Evolutionary conservation across 1,140 invertebrate genomes (phyloP).

Genomic region (Magallana ariakensis): DNA sequence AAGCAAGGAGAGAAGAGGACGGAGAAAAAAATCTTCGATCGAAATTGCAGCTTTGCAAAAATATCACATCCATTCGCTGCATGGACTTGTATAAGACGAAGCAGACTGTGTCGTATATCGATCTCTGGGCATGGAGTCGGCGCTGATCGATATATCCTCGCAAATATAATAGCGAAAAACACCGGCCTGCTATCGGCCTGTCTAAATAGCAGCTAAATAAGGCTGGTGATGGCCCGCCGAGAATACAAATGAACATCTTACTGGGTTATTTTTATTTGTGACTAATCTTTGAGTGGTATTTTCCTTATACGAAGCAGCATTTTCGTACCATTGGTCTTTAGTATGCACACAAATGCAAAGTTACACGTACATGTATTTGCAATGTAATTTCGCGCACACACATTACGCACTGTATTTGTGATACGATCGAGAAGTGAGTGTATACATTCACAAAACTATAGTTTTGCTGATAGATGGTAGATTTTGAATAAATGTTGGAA

Average conservation of each 20-base stretch:
- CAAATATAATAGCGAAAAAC: background rate
- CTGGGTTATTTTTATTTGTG: constrained; percentile 4
- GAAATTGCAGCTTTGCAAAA: constrained; percentile 12
- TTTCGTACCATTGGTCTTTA: background rate
- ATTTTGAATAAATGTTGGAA: no score
- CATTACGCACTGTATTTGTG: no score
- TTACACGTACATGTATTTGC: no score
- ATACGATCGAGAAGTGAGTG: no score
- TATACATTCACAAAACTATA: no score
- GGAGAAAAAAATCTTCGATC: background rate
- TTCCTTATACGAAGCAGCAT: background rate
- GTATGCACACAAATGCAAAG: no score
- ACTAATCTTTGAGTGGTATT: background rate
- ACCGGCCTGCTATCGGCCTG: constrained; percentile 18
- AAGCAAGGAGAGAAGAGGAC: no score
- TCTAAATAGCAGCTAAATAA: constrained; percentile 31
- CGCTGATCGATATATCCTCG: constrained; percentile 12
- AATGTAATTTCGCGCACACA: no score
- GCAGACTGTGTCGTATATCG: constrained; percentile 19
- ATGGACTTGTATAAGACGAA: background rate
- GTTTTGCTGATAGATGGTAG: no score
- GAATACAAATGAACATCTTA: constrained; percentile 35
- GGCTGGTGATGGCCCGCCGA: background rate
- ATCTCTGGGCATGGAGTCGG: constrained; percentile 6
- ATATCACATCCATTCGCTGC: background rate